Percentiles rank a stretch among this genome's conserved stretches.
Conservation (phyloP, 2,113 vertebrate genomes). For the Camarhynchus parvulus region DNA sequence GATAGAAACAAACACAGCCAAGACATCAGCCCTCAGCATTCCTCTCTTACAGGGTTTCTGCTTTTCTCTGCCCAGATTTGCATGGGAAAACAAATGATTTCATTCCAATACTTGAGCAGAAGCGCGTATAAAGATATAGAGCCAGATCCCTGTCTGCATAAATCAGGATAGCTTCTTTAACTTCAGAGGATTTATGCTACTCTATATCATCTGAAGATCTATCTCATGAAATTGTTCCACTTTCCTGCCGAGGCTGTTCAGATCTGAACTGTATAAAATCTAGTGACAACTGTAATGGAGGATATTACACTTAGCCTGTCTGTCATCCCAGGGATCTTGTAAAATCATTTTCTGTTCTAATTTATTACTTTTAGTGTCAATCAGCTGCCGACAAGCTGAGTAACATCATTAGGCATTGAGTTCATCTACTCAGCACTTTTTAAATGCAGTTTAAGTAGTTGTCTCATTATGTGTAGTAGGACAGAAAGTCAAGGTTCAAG, state of each 20-base stretch:
- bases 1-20: background rate
- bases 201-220: slow-evolving; percentile 45
- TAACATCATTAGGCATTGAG: slow-evolving; percentile 78
- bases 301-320: slow-evolving; percentile 79
- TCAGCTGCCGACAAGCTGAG: slow-evolving; percentile 76
- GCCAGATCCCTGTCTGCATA: slow-evolving; percentile 38
- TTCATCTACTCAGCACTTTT: slow-evolving; percentile 85
- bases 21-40: slow-evolving; percentile 16
- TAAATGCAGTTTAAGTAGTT: slow-evolving; percentile 80
- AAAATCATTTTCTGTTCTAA: slow-evolving; percentile 84
- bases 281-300: slow-evolving; percentile 76
- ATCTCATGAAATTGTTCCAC: slow-evolving; percentile 60
- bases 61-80: slow-evolving; percentile 50
- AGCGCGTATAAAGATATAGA: slow-evolving; percentile 41
- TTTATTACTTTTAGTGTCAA: slow-evolving; percentile 88
- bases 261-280: slow-evolving; percentile 75
- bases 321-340: slow-evolving; percentile 76
- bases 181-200: slow-evolving; percentile 47
- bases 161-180: slow-evolving; percentile 48
- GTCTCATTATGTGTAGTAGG: slow-evolving; percentile 84
- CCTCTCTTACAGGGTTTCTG: background rate
- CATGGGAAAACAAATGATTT: slow-evolving; percentile 59
- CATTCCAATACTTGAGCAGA: slow-evolving; percentile 52
- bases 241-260: slow-evolving; percentile 62
- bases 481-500: slow-evolving; percentile 78